Percentiles rank a stretch among this genome's conserved stretches.
phyloP scores from a whole-genome alignment of 2,113 vertebrate species.

The Proterorhinus semilunaris region DNA sequence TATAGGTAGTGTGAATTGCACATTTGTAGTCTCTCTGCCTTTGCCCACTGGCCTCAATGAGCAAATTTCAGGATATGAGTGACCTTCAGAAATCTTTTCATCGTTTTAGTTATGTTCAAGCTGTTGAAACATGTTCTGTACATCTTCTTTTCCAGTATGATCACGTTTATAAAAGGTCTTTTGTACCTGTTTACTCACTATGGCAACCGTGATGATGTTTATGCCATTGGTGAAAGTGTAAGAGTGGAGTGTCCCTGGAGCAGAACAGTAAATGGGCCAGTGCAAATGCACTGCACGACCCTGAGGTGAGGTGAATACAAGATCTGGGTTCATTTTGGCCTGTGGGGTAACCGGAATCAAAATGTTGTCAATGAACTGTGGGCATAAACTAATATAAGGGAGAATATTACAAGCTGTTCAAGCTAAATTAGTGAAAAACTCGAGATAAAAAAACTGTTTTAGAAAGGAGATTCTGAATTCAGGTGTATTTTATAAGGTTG shows the following conservation, averaged over 20 bases:
- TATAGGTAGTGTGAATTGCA: no score
- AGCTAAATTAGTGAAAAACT: neutral
- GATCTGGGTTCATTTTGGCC: neutral
- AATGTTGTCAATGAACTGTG: neutral
- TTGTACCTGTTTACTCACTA: conserved; percentile 23
- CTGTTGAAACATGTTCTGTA: neutral
- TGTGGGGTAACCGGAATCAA: neutral
- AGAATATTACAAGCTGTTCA: neutral
- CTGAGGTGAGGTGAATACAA: conserved; percentile 1
- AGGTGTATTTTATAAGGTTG: no score
- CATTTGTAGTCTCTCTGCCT: no score
- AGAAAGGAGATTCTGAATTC: no score
- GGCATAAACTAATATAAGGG: neutral
- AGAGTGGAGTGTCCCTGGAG: conserved; percentile 15
- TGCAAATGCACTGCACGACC: conserved; percentile 22
- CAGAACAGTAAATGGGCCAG: conserved; percentile 5
- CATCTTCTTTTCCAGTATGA: conserved; percentile 16
- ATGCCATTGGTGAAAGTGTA: conserved; percentile 21
- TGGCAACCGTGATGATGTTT: conserved; percentile 50
- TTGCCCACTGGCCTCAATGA: no score
- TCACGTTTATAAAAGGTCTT: conserved; percentile 17
- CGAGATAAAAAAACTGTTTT: neutral
- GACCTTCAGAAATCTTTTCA: conserved; percentile 17
- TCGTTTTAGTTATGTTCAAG: conserved; percentile 10
- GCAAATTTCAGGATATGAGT: conserved; percentile 3